A percentile compares a stretch with the other conserved stretches of the same genome.
Conservation (phyloP, 2,113 vertebrate species). For the Arizona elegans region DNA sequence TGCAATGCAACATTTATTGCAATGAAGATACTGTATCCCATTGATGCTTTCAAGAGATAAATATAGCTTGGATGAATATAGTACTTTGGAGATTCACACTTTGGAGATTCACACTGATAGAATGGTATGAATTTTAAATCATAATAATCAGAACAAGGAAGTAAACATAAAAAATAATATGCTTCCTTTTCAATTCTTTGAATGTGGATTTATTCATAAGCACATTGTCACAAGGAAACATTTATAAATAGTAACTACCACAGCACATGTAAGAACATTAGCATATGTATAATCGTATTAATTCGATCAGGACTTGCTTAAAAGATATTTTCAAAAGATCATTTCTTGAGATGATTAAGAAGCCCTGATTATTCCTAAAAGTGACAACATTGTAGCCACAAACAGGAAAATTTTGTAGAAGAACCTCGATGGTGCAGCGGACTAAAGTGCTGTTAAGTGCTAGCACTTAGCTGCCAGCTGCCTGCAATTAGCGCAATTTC, state of each 20-base stretch:
- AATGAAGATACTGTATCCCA: not conserved
- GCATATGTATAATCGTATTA: not conserved
- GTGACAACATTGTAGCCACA: not conserved
- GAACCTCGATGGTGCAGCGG: too few species aligned
- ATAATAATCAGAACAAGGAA: not conserved
- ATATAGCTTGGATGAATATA: not conserved
- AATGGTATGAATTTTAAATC: not conserved
- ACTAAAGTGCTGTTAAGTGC: too few species aligned
- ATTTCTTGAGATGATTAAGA: fast-evolving
- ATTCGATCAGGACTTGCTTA: not conserved
- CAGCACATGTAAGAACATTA: not conserved
- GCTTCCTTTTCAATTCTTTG: not conserved
- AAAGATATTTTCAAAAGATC: not conserved
- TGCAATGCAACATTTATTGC: not conserved
- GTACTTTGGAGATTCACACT: not conserved
- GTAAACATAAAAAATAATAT: not conserved
- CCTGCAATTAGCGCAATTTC: too few species aligned
- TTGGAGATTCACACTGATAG: not conserved
- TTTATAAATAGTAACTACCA: not conserved
- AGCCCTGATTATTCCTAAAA: fast-evolving
- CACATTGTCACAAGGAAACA: not conserved
- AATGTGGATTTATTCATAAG: not conserved
- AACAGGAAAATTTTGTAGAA: not conserved
- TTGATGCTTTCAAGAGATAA: not conserved
- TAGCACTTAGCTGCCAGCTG: too few species aligned